phyloP scores from a whole-genome alignment of 2,888 invertebrate genomes.

The Iphiclides podalirius region DNA sequence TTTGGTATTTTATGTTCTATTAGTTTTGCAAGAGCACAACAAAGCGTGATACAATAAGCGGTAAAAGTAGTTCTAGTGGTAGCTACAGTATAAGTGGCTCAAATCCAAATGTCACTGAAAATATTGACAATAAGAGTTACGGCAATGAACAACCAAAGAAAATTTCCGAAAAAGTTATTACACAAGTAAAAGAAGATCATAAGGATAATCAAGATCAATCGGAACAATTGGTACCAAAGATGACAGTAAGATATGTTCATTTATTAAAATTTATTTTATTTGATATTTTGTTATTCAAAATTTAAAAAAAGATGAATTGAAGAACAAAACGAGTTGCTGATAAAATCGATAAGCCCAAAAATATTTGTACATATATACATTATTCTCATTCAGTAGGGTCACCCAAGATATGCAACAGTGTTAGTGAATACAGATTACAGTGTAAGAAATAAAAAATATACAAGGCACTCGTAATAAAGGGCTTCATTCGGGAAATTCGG shows the following conservation, averaged over 20 bases:
- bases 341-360: too few relatives aligned
- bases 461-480: too few relatives aligned
- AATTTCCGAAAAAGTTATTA: constrained; percentile 45
- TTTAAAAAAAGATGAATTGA: too few relatives aligned
- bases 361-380: too few relatives aligned
- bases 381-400: too few relatives aligned
- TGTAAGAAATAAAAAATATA: too few relatives aligned
- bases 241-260: constrained; percentile 47
- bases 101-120: constrained; percentile 67
- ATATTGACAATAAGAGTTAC: constrained; percentile 46
- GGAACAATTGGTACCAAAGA: constrained; percentile 65
- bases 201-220: constrained; percentile 44
- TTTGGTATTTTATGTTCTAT: constrained; percentile 1
- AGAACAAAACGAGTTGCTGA: too few relatives aligned
- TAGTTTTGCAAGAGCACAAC: constrained; percentile 36
- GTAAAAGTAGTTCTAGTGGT: constrained; percentile 75
- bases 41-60: constrained; percentile 59
- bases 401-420: too few relatives aligned
- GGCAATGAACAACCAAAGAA: constrained; percentile 48
- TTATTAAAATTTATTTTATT: too few relatives aligned
- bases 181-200: constrained; percentile 39
- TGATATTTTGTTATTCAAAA: too few relatives aligned
- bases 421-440: too few relatives aligned
- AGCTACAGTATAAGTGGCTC: constrained; percentile 75
- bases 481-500: too few relatives aligned